Conservation (phyloP, 2,888 invertebrate genomes). For the Drosophila lacicola region DNA sequence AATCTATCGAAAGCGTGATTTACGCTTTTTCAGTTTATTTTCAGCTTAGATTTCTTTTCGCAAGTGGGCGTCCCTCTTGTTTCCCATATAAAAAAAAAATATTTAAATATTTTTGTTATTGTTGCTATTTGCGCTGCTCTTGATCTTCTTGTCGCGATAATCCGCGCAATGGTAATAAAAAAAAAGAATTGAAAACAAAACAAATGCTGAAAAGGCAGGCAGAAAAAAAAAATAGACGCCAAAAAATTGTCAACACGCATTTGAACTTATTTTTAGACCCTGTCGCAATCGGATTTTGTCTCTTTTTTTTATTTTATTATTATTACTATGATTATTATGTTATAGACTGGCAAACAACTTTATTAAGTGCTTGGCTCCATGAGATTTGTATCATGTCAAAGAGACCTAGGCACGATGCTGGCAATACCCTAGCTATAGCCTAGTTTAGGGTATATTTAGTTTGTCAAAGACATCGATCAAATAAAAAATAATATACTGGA, state of each 20-base stretch:
- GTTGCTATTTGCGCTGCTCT: slow-evolving; percentile 48
- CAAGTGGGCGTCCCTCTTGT: slow-evolving; percentile 65
- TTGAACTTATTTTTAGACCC: slow-evolving; percentile 76
- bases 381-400: slow-evolving; percentile 44
- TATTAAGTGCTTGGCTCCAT: slow-evolving; percentile 50
- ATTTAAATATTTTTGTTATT: slow-evolving; percentile 35
- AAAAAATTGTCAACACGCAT: slow-evolving; percentile 77
- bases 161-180: slow-evolving; percentile 72
- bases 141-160: slow-evolving; percentile 79
- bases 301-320: slow-evolving; percentile 38
- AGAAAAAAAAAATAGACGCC: slow-evolving; percentile 10
- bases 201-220: slow-evolving; percentile 4
- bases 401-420: slow-evolving; percentile 1
- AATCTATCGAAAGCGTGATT: slow-evolving; percentile 78
- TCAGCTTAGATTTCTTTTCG: slow-evolving; percentile 27
- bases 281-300: slow-evolving; percentile 66
- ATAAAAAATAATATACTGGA: no score
- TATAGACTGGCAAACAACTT: slow-evolving; percentile 62
- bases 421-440: not conserved
- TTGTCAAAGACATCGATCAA: no score
- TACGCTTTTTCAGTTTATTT: slow-evolving; percentile 59
- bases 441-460: not conserved
- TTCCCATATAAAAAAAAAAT: slow-evolving; percentile 54
- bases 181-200: slow-evolving; percentile 19
- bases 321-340: slow-evolving; percentile 48